Evolutionary conservation across 2,797 vertebrate species (phyloP).

Genomic region (Protosalanx chinensis): DNA sequence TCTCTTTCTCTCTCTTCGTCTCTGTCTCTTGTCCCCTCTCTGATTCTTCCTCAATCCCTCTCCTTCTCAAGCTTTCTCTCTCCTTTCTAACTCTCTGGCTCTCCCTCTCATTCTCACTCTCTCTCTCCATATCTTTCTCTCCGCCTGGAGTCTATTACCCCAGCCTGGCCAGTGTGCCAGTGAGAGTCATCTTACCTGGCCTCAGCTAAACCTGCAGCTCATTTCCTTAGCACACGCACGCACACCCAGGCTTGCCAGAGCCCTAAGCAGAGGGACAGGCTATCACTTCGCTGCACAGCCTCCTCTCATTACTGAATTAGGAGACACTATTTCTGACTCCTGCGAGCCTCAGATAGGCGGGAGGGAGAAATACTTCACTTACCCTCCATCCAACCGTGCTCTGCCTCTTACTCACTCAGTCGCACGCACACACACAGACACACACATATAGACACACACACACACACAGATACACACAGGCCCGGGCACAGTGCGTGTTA

Average conservation of each 20-base stretch:
- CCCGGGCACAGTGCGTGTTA: too few relatives aligned
- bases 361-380: neutral
- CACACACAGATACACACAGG: too few relatives aligned
- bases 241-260: neutral
- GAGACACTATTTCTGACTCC: neutral
- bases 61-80: neutral
- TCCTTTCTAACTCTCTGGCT: conserved; percentile 16
- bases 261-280: neutral
- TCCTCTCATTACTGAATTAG: neutral
- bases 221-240: neutral
- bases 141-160: conserved; percentile 4
- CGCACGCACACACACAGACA: neutral
- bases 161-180: neutral
- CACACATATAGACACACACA: neutral
- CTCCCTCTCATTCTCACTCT: conserved; percentile 1
- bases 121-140: conserved; percentile 6
- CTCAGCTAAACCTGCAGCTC: neutral
- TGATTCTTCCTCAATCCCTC: neutral
- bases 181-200: conserved; percentile 1
- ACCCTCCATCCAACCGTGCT: neutral
- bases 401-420: neutral
- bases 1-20: neutral
- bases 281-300: conserved; percentile 7
- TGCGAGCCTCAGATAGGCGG: neutral
- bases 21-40: neutral